Base-by-base conservation (phyloP, 2,888 invertebrate genomes). In the Tanypteryx hageni region DNA sequence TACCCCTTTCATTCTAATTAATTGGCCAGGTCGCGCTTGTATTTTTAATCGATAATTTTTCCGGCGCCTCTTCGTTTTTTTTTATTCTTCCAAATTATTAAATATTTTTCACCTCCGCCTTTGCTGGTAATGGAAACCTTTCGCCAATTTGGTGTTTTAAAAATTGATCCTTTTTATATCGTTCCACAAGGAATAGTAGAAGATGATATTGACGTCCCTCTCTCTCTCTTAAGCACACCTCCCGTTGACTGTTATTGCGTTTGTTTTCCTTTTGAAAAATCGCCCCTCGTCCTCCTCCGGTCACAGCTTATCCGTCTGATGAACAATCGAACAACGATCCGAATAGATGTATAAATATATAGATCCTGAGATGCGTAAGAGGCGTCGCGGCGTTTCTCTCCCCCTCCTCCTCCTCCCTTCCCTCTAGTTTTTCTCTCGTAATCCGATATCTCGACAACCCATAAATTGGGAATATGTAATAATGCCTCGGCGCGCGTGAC, bases 1-100 rank as follows among this genome's bases (percentile, higher is more conserved):
- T 89, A 76, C 76, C 89, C 83, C 64, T 64, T 89, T 89, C 89
- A 89, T 89, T 64, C 64, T 89, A 89, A 89, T 89, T 89, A 89
- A 89, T 89, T 89, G 89, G 64, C 61, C 64, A 64, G 61, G 89
- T 16, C 64, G 44, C 31, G 89, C 64, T 31, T 27, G 13, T 68
- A 8, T 76, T 68, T 64, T 18, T 61, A 89, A 89, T 89, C 89
- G 89, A 89, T 89, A 89, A 31, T 89, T 76, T 76, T 76, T 27
- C 11, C 76, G 76, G 76, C 22, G 27, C 27, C 9, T 13, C 76
- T 76, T 27, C 10, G 76, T 76, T 27, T 22, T 76, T 76, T 76
- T 13, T 76, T 76, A 22, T 76, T 76, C n/a, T n/a, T n/a, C n/a
- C 44, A 1, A 44, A 44, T 3, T 44, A 3, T 44, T 44, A 3